Evolutionary conservation across 2,113 vertebrate genomes (phyloP).

Genomic region (Ginglymostoma cirratum): DNA sequence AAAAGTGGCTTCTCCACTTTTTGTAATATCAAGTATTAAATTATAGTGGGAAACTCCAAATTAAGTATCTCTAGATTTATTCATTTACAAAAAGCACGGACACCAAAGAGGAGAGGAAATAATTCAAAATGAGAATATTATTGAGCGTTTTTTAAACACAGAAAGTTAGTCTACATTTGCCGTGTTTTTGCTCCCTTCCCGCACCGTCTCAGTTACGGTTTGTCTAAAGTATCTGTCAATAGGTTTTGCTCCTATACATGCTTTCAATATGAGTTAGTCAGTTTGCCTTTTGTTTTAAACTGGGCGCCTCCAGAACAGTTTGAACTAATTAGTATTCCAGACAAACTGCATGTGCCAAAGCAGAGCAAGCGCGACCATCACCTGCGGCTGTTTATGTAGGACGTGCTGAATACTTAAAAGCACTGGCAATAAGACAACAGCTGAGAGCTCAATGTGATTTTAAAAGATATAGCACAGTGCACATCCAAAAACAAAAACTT

Average conservation of each 20-base stretch:
- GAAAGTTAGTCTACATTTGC: background rate
- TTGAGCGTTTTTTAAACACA: background rate
- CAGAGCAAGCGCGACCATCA: background rate
- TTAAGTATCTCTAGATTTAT: background rate
- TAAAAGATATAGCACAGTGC: background rate
- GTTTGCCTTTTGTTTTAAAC: constrained; percentile 1
- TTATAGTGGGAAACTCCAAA: background rate
- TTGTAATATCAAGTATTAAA: background rate
- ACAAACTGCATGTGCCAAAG: constrained; percentile 17
- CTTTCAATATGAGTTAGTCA: background rate
- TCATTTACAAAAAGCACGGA: background rate
- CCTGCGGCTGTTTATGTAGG: background rate
- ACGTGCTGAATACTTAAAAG: constrained; percentile 18
- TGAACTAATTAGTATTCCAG: constrained; percentile 34
- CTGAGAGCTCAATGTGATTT: background rate
- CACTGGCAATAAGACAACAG: background rate
- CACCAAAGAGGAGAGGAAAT: background rate
- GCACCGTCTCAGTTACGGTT: background rate
- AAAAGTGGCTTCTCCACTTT: background rate
- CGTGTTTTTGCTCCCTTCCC: background rate
- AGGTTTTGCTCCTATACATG: background rate
- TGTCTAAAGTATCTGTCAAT: background rate
- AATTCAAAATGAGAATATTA: background rate
- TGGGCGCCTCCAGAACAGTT: constrained; percentile 21
- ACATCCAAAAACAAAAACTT: background rate